Percentiles rank a stretch among this genome's conserved stretches.
These are phyloP conservation scores for Caenorhabditis sulstoni DNA, from an alignment of 2,888 invertebrate species.

Conservation along the genomic window DNA sequence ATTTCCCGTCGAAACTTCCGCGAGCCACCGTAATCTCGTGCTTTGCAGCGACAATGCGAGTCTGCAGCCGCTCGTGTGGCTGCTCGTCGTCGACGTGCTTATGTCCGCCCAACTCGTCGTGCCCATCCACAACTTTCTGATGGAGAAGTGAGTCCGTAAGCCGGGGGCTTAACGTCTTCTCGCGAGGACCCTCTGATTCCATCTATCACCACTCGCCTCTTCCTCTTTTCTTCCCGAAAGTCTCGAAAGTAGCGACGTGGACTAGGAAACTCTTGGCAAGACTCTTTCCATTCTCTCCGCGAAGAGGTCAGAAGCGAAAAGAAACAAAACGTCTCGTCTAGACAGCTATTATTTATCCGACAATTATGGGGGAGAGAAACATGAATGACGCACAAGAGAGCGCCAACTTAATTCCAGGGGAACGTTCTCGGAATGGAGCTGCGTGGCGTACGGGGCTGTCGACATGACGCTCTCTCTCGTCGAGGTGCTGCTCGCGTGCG, in stretches of 20 bases:
- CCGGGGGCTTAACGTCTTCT: constrained; percentile 41
- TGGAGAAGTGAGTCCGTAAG: constrained; percentile 62
- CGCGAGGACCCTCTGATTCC: constrained; percentile 13
- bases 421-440: constrained; percentile 58
- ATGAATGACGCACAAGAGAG: constrained; percentile 9
- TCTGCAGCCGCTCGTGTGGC: constrained; percentile 66
- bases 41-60: constrained; percentile 66
- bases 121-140: constrained; percentile 65
- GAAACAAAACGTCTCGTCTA: constrained; percentile 32
- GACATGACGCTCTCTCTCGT: constrained; percentile 69
- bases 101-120: constrained; percentile 63
- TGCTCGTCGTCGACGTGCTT: constrained; percentile 67
- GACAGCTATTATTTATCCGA: constrained; percentile 41
- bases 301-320: constrained; percentile 15
- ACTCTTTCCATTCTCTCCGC: too few species aligned
- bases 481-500: constrained; percentile 66
- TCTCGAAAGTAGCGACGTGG: constrained; percentile 35
- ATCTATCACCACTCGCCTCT: constrained; percentile 12
- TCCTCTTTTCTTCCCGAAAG: constrained; percentile 9
- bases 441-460: constrained; percentile 63
- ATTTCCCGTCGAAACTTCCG: constrained; percentile 26
- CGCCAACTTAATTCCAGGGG: constrained; percentile 58
- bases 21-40: constrained; percentile 31
- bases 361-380: constrained; percentile 31
- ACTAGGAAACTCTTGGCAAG: constrained; percentile 1